Base-by-base conservation (phyloP, 2,113 vertebrate genomes). In the Pyxicephalus adspersus region DNA sequence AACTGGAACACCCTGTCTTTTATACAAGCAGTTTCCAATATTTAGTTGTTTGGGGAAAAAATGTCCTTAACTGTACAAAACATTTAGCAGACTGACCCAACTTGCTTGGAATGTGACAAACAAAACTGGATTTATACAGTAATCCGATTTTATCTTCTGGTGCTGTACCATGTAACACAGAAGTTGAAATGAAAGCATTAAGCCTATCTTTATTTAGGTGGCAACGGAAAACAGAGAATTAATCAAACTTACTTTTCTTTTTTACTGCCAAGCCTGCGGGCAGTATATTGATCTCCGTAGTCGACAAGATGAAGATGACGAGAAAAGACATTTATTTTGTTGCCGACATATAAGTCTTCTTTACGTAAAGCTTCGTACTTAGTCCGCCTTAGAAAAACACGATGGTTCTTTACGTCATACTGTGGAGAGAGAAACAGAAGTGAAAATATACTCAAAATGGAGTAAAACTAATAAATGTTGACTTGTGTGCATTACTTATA, bases 331-430 rank as follows among this genome's bases (percentile, higher is more conserved):
- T 91, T 96, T 38, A 99, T 92, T 73, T 92, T 95, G 86, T 94
- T 97, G 84, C 97, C 98, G 71, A 98, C 88, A 50, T 96, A 99
- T 34, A 99, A 89, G 87, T 98, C 96, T 85, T 97, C 94, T 1
- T 90, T 86, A 34, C 90, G 91, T 13, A 99, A 74, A n/a, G 89
- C 89, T 0, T 95, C 92, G 34, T 95, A 97, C 84, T 88, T 95
- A 50, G 94, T 98, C 83, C 95, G 89, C 79, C 92, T 94, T 84
- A 98, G 85, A 84, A 98, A 99, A 20, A 87, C 91, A 19, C 95
- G 92, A 52, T 91, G 97, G 85, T 96, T 97, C 89, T 99, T 99
- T 50, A 97, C 85, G 19, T 99, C 97, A 83, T 95, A 96, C 98
- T 99, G 86, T 52, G 85, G 74, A 34, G 17, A 83, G 61, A 83